These are phyloP conservation scores for Progne subis DNA, from an alignment of 2,113 vertebrate species.

Conservation along the genomic window DNA sequence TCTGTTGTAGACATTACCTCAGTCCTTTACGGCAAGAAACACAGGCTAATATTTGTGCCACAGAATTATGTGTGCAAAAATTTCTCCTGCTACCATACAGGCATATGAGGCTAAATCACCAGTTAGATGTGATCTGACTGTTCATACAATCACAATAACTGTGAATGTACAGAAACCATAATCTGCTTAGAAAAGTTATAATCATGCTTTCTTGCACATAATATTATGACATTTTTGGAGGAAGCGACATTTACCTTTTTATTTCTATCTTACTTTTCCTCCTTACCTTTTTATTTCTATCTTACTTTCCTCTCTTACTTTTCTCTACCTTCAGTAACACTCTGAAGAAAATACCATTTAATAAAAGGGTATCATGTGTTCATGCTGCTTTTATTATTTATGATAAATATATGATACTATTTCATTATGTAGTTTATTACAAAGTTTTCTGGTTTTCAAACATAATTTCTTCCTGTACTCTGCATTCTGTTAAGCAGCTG, in stretches of 20 bases:
- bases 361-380: background rate
- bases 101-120: background rate
- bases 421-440: background rate
- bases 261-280: too few species aligned
- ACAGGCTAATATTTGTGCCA: background rate
- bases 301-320: background rate
- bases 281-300: background rate
- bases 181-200: background rate
- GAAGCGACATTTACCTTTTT: background rate
- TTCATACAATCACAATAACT: background rate
- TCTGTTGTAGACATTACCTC: conserved; percentile 50
- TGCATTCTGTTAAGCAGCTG: background rate
- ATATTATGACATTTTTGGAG: background rate
- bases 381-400: background rate
- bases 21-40: background rate
- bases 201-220: background rate
- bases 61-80: background rate
- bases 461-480: background rate
- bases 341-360: background rate
- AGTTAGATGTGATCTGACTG: background rate
- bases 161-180: background rate
- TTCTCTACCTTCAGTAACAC: background rate
- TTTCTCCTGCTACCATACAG: background rate
- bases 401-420: background rate
- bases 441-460: background rate